Percentiles rank a stretch among this genome's conserved stretches.
phyloP scores from a whole-genome alignment of 2,797 vertebrate species.

The Enteromius afrohamiltoni region DNA sequence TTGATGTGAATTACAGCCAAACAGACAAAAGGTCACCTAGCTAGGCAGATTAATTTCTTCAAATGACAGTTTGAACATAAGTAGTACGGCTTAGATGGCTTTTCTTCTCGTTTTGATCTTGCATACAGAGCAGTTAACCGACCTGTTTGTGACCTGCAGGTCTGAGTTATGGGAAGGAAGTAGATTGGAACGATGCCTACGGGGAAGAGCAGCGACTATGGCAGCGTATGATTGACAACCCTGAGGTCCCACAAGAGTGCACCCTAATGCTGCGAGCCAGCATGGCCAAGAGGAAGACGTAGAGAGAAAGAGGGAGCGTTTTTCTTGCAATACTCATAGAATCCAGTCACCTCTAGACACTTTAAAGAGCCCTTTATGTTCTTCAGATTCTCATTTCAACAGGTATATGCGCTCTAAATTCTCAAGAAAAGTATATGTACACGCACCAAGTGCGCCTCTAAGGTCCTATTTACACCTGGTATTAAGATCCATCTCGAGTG shows the following conservation, averaged over 20 bases:
- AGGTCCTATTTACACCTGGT: not conserved
- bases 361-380: constrained; percentile 33
- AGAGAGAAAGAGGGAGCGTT: constrained; percentile 21
- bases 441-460: not conserved
- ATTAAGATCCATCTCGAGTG: constrained; percentile 1
- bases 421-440: not conserved
- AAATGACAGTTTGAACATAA: not conserved
- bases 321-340: constrained; percentile 45
- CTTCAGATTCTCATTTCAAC: constrained; percentile 1
- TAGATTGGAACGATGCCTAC: constrained; percentile 95
- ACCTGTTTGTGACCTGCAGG: constrained; percentile 72
- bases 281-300: constrained; percentile 86
- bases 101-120: not conserved
- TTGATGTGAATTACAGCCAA: not conserved
- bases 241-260: constrained; percentile 88
- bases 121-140: constrained; percentile 14
- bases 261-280: constrained; percentile 92
- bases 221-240: constrained; percentile 93
- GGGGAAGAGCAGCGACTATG: constrained; percentile 92
- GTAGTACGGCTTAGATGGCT: no score
- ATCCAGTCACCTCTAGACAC: constrained; percentile 36
- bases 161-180: constrained; percentile 88
- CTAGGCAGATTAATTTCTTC: not conserved
- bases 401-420: not conserved
- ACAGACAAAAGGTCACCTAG: not conserved